Conservation (phyloP, 2,888 invertebrate species). For the Ormia ochracea region DNA sequence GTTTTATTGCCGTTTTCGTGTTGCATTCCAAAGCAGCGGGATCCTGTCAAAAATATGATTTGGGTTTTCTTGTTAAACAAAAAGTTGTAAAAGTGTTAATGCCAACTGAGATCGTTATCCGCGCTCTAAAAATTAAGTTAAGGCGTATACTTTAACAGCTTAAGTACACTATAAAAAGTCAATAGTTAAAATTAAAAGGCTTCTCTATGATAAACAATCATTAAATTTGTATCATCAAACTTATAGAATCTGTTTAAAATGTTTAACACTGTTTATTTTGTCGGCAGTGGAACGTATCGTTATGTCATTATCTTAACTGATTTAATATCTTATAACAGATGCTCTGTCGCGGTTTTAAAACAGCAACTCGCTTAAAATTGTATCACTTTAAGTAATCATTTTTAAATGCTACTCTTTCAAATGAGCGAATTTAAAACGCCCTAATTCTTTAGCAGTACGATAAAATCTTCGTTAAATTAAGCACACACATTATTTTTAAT, state of each 20-base stretch:
- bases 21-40: conserved; percentile 51
- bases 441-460: background rate
- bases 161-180: no score
- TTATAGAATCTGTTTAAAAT: no score
- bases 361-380: background rate
- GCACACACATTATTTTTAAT: conserved; percentile 32
- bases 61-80: conserved; percentile 7
- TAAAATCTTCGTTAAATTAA: conserved; percentile 30
- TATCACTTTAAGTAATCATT: background rate
- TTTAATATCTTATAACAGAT: background rate
- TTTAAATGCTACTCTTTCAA: background rate
- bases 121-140: no score
- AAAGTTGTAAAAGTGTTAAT: background rate
- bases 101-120: no score
- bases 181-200: no score
- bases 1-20: conserved; percentile 35
- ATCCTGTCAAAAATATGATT: conserved; percentile 37
- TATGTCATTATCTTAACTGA: background rate
- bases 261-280: no score
- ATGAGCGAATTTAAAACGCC: background rate
- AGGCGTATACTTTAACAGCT: no score
- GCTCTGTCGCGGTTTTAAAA: background rate
- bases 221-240: no score
- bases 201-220: no score
- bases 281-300: no score